Conservation (phyloP, 2,113 vertebrate genomes). For the Microtus richardsoni region DNA sequence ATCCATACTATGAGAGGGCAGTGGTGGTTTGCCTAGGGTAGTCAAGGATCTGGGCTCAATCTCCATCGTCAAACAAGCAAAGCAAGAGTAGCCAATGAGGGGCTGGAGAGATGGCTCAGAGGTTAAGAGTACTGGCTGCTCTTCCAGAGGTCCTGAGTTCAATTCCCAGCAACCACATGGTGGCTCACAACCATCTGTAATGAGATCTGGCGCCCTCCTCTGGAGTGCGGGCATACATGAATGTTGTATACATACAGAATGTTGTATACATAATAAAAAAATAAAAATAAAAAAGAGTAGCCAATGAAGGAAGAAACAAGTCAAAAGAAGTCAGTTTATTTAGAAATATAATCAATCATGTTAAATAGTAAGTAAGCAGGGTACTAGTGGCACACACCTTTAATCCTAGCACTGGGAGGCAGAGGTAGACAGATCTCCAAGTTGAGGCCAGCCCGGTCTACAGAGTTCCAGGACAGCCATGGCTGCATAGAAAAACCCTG, state of each 20-base stretch:
- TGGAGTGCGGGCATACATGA: too few relatives aligned
- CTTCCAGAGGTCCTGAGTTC: too few relatives aligned
- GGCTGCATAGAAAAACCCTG: neutral
- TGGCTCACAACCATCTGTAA: too few relatives aligned
- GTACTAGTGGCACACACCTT: neutral
- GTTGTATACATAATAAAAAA: too few relatives aligned
- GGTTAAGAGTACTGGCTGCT: too few relatives aligned
- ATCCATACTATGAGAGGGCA: neutral
- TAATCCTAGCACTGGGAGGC: neutral
- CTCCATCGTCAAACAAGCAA: neutral
- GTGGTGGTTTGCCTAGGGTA: neutral
- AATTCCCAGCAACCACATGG: too few relatives aligned
- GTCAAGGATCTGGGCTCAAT: neutral
- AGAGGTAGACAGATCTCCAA: neutral
- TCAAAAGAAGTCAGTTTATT: neutral
- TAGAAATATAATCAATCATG: neutral
- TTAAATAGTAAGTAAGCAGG: neutral
- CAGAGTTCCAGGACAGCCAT: neutral
- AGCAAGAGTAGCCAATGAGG: neutral
- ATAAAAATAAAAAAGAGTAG: too few relatives aligned
- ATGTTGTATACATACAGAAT: too few relatives aligned
- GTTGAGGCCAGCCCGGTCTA: neutral
- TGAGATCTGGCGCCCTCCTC: too few relatives aligned
- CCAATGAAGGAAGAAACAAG: neutral
- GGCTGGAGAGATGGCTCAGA: too few relatives aligned